phyloP scores from a whole-genome alignment of 2,888 invertebrate genomes.

The Yponomeuta malinellus region DNA sequence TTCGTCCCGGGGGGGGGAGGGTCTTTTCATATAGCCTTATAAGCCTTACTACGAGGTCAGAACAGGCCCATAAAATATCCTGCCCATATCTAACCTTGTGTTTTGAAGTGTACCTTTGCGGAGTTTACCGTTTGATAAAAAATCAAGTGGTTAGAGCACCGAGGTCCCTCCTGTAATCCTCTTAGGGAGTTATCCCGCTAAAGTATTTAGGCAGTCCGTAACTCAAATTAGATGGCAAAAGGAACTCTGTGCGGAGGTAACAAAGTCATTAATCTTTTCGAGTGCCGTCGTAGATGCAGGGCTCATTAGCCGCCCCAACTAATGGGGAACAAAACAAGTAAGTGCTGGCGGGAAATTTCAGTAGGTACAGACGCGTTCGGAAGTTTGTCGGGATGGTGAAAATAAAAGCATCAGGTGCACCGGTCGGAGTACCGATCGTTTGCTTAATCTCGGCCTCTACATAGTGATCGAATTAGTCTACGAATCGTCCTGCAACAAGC shows the following conservation, averaged over 20 bases:
- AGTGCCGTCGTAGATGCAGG: background rate
- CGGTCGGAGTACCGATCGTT: too few species aligned
- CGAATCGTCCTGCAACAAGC: too few species aligned
- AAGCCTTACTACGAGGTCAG: too few species aligned
- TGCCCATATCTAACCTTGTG: too few species aligned
- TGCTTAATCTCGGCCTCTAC: too few species aligned
- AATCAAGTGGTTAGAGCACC: background rate
- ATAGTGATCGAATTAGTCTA: too few species aligned
- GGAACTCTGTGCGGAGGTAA: background rate
- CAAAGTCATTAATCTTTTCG: background rate
- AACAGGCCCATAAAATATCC: too few species aligned
- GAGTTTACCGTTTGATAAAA: too few species aligned
- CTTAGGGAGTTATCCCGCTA: background rate
- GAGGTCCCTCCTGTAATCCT: background rate
- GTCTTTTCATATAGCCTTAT: too few species aligned
- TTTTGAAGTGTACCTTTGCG: too few species aligned
- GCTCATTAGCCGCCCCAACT: conserved; percentile 8
- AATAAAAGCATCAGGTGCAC: background rate
- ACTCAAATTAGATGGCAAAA: background rate
- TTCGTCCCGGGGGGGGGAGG: too few species aligned
- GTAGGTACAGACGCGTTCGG: background rate
- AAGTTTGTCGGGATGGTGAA: background rate
- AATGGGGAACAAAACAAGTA: conserved; percentile 6
- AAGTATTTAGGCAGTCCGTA: background rate
- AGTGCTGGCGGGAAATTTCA: background rate